These are phyloP conservation scores for Athalia circularis DNA, from an alignment of 2,888 invertebrate genomes.

Conservation along the genomic window DNA sequence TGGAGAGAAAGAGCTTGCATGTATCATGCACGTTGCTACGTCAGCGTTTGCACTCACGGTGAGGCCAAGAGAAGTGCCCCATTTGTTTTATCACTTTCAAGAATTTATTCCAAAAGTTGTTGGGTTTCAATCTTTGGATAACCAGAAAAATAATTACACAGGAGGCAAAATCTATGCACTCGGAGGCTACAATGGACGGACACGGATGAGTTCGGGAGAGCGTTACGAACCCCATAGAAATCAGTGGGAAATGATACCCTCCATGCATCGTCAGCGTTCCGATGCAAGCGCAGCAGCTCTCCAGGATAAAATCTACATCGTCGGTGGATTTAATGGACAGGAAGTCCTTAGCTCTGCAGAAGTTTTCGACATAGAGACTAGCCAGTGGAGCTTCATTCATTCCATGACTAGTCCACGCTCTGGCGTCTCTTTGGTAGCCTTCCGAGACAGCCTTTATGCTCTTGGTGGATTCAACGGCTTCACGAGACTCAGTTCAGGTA, in stretches of 20 bases:
- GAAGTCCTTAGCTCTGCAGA: constrained; percentile 86
- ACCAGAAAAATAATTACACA: constrained; percentile 56
- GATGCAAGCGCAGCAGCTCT: constrained; percentile 86
- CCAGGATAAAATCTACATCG: constrained; percentile 84
- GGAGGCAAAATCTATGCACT: constrained; percentile 86
- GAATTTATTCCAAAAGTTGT: neutral
- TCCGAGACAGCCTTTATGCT: constrained; percentile 82
- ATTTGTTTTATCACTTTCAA: too few relatives aligned
- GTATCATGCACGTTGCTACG: constrained; percentile 87
- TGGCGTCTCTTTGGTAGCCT: constrained; percentile 84
- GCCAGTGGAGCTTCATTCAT: constrained; percentile 84
- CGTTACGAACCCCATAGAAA: constrained; percentile 85
- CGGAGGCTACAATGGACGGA: constrained; percentile 88
- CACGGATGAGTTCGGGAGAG: constrained; percentile 86
- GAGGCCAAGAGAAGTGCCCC: constrained; percentile 50
- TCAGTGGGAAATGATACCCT: constrained; percentile 86
- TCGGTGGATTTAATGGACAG: constrained; percentile 88
- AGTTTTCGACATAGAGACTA: constrained; percentile 81
- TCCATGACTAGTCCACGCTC: constrained; percentile 85
- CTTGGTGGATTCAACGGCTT: constrained; percentile 89
- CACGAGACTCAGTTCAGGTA: constrained; percentile 81
- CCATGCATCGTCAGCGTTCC: constrained; percentile 86
- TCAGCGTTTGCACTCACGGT: constrained; percentile 84
- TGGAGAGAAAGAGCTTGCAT: constrained; percentile 88
- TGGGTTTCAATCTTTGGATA: too few relatives aligned